Evolutionary conservation across 2,113 vertebrate genomes (phyloP).

Genomic region (Podarcis muralis): DNA sequence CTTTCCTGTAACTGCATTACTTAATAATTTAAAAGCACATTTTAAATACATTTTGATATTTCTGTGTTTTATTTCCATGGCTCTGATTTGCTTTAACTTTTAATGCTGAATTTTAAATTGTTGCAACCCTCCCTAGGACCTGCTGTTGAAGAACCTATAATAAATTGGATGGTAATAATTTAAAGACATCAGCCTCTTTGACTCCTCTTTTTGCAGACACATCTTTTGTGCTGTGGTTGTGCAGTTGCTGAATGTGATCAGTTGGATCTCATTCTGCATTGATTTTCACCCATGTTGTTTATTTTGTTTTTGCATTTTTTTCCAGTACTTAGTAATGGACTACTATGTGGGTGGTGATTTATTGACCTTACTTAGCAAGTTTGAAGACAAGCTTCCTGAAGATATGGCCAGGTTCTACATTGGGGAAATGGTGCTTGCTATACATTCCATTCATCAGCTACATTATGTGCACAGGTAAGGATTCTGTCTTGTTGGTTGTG

Average conservation of each 20-base stretch:
- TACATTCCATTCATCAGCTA: constrained; percentile 95
- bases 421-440: constrained; percentile 96
- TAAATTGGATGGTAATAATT: neutral
- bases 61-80: too few species aligned
- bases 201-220: neutral
- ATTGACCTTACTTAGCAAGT: constrained; percentile 96
- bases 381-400: constrained; percentile 95
- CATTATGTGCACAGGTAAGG: constrained; percentile 93
- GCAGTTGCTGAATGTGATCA: neutral
- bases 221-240: neutral
- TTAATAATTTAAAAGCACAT: neutral
- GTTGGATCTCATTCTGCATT: neutral
- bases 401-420: constrained; percentile 97
- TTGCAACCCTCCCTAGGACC: too few species aligned
- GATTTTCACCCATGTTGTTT: neutral
- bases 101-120: too few species aligned
- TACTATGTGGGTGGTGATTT: constrained; percentile 98
- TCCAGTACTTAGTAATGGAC: constrained; percentile 97
- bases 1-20: neutral
- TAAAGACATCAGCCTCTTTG: neutral
- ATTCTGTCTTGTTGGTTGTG: neutral
- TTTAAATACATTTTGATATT: neutral
- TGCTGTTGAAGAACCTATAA: too few species aligned
- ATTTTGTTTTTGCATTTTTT: constrained; percentile 16
- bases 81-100: neutral